Conservation (phyloP, 1,140 invertebrate species). For the Ditylenchus dipsaci region DNA sequence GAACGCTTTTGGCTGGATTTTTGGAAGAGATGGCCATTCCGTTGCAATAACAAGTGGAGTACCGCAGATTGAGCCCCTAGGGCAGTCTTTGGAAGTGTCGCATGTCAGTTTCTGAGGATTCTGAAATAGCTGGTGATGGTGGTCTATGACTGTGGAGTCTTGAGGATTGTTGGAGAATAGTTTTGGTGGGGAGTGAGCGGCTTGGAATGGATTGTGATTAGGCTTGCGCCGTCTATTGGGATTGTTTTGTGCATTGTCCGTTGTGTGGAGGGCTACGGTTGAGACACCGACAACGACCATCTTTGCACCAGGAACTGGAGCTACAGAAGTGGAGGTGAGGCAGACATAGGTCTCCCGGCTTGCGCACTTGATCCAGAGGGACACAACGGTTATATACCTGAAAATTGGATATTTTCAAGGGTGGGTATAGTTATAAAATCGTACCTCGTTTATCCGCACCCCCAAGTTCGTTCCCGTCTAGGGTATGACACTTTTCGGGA, state of each 20-base stretch:
- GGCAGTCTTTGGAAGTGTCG: not conserved
- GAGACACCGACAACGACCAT: not conserved
- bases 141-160: not conserved
- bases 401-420: too few relatives aligned
- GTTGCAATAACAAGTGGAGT: not conserved
- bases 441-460: too few relatives aligned
- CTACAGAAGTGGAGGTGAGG: not conserved
- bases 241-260: not conserved
- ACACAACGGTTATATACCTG: not conserved
- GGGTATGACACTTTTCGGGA: too few relatives aligned
- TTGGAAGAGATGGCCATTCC: not conserved
- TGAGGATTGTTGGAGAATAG: not conserved
- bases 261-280: not conserved
- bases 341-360: not conserved
- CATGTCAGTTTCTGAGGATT: not conserved
- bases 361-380: not conserved
- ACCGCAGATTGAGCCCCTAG: not conserved
- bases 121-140: not conserved
- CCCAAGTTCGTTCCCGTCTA: too few relatives aligned
- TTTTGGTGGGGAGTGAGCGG: not conserved
- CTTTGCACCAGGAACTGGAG: not conserved
- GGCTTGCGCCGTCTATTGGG: not conserved
- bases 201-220: not conserved
- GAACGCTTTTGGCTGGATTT: not conserved
- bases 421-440: too few relatives aligned